Evolutionary conservation across 2,888 invertebrate genomes (phyloP).

Genomic region (Hanleya hanleyi): DNA sequence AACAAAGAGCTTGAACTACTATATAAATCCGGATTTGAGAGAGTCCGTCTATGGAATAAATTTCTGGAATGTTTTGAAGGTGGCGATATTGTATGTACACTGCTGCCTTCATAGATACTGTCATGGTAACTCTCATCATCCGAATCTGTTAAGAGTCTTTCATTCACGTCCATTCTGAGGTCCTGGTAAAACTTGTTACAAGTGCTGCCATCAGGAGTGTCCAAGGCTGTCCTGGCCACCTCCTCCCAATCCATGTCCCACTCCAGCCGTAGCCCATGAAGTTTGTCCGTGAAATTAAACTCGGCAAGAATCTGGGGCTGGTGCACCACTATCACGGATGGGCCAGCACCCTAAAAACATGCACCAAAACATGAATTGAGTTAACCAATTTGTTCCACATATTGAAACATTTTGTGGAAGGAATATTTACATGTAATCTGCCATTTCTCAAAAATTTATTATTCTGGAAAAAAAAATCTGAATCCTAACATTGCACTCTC

Average conservation of each 20-base stretch:
- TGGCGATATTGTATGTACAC: too few species aligned
- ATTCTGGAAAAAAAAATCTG: too few species aligned
- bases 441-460: too few species aligned
- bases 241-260: slow-evolving; percentile 4
- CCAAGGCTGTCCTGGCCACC: background rate
- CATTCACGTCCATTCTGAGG: background rate
- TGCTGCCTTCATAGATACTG: background rate
- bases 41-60: too few species aligned
- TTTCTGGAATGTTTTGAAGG: too few species aligned
- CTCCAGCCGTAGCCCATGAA: background rate
- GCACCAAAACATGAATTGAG: too few species aligned
- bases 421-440: too few species aligned
- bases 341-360: slow-evolving; percentile 39
- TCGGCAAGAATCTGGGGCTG: slow-evolving; percentile 57
- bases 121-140: background rate
- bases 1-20: too few species aligned
- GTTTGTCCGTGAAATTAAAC: slow-evolving; percentile 21
- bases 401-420: too few species aligned
- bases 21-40: too few species aligned
- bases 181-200: background rate
- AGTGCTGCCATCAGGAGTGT: background rate
- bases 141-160: background rate
- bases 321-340: slow-evolving; percentile 57
- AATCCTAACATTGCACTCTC: too few species aligned
- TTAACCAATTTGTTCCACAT: too few species aligned